Base-by-base conservation (phyloP, 2,113 vertebrate genomes). In the Cranoglanis bouderius region DNA sequence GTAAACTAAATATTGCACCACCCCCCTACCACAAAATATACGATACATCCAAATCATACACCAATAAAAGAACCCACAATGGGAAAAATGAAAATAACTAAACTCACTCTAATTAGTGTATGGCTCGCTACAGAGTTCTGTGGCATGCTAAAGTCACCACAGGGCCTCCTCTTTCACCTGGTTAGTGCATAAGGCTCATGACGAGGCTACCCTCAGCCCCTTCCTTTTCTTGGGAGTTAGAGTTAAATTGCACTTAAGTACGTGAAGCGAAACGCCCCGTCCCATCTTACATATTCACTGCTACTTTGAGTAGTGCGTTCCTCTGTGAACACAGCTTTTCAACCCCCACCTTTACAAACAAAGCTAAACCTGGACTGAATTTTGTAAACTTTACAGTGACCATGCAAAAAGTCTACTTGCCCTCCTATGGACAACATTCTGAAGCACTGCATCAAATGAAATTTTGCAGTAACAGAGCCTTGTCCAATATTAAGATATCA, bases 231-330 rank as follows among this genome's bases (percentile, higher is more conserved):
- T 53, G 74, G 78, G 49, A 70, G 88, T 90, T 90, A 89, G 90
- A 91, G 90, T 93, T 91, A 81, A 96, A 96, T 95, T 95, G 95
- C 95, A 95, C 95, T 96, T 94, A 89, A 92, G 92, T 93, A 94
- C 94, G 92, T 84, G 72, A 78, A 89, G 59, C 83, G 92, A 90
- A 88, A 91, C 89, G 51, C 49, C 24, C 53, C 88, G 24, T 63
- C 93, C 88, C 91, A 88, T 90, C 83, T 91, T 81, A 89, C 63
- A 43, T 26, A 19, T 35, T 72, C 90, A 92, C 90, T 93, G 94
- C 94, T 95, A 95, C 94, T 94, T 94, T 95, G 78, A 93, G 90
- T 61, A 86, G 8, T 46, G 38, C 29, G 40, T 78, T 86, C 77
- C 6, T 29, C 75, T 7, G 35, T 72, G 38, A 43, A 26, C 38